Percentiles rank a stretch among this genome's conserved stretches.
These are phyloP conservation scores for Naja naja DNA, from an alignment of 2,113 vertebrate genomes.

Conservation along the genomic window DNA sequence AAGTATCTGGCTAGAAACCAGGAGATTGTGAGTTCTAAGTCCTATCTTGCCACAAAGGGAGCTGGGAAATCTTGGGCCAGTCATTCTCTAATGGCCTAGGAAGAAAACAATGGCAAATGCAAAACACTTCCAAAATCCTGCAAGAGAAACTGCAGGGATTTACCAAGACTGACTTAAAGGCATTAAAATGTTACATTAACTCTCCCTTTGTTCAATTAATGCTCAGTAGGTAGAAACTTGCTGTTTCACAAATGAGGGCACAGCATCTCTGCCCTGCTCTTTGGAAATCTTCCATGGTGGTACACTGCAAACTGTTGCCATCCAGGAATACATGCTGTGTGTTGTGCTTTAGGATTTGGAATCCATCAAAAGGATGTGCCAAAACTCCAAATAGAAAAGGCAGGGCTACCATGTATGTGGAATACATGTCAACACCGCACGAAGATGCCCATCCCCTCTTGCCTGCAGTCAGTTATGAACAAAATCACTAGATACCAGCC, in stretches of 20 bases:
- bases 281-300: background rate
- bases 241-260: background rate
- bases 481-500: background rate
- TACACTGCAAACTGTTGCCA: background rate
- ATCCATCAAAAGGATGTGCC: background rate
- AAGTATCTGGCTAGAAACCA: background rate
- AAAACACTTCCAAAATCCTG: background rate
- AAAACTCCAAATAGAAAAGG: background rate
- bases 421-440: background rate
- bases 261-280: background rate
- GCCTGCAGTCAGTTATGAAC: background rate
- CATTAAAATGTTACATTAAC: background rate
- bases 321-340: background rate
- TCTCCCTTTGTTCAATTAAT: background rate
- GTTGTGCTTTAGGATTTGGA: background rate
- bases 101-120: background rate
- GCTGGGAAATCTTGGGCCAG: background rate
- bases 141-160: background rate
- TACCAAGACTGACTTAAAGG: background rate
- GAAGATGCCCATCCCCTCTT: background rate
- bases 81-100: background rate
- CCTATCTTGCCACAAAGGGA: background rate
- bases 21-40: background rate
- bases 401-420: background rate
- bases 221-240: background rate